Conservation (phyloP, 2,113 vertebrate genomes). For the Nesoenas mayeri region DNA sequence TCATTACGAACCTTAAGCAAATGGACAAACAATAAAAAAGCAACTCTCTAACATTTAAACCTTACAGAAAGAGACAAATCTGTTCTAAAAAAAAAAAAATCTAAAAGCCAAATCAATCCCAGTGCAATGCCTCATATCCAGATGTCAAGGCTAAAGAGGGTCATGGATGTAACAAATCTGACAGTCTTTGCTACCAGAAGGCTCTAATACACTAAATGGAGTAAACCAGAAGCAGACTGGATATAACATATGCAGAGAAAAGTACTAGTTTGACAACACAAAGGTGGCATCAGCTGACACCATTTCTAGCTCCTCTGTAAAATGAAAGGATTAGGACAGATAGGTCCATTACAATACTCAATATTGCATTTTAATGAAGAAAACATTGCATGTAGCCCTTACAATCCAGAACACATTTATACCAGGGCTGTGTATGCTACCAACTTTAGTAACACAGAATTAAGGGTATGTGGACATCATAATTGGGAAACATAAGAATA, state of each 20-base stretch:
- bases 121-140: neutral
- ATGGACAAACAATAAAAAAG: neutral
- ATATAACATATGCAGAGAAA: neutral
- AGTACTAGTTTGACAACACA: neutral
- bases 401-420: neutral
- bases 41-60: neutral
- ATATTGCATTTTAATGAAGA: neutral
- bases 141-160: neutral
- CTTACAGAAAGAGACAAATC: neutral
- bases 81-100: neutral
- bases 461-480: neutral
- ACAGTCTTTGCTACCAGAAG: neutral
- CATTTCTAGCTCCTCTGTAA: neutral
- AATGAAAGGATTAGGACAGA: neutral
- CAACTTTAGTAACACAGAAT: neutral
- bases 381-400: neutral
- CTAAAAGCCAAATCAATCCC: neutral
- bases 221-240: neutral
- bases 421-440: accelerated
- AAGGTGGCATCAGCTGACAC: neutral
- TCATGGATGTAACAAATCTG: neutral
- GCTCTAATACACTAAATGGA: neutral
- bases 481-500: neutral
- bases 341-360: neutral
- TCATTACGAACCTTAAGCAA: neutral